These are phyloP conservation scores for Morus bassanus DNA, from an alignment of 2,797 vertebrate species.

Conservation along the genomic window DNA sequence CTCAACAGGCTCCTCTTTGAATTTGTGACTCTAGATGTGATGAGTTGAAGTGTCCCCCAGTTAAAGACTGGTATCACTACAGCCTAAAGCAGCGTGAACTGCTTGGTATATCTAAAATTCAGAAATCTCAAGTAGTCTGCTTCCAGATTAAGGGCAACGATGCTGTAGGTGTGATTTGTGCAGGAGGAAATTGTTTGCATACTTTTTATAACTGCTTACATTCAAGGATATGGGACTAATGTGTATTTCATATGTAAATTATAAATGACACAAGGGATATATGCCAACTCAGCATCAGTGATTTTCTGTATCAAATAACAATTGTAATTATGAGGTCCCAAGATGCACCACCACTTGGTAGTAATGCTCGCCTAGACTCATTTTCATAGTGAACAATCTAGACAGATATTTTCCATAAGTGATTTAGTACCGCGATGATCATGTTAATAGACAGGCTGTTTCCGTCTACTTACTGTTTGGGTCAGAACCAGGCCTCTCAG, in stretches of 20 bases:
- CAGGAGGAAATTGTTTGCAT: background rate
- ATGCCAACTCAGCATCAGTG: background rate
- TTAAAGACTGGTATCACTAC: background rate
- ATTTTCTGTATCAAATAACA: slow-evolving; percentile 1
- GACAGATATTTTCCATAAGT: background rate
- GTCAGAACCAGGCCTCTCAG: background rate
- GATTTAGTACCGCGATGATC: background rate
- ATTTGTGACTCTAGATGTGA: background rate
- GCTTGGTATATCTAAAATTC: background rate
- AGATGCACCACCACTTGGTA: background rate
- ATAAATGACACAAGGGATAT: background rate
- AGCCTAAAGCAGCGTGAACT: background rate
- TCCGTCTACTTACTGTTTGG: background rate
- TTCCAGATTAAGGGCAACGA: background rate
- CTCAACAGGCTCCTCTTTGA: background rate
- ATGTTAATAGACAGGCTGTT: background rate
- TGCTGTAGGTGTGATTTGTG: background rate
- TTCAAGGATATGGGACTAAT: background rate
- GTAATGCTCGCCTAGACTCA: background rate
- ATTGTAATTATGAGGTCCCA: background rate
- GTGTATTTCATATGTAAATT: background rate
- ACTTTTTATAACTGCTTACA: background rate
- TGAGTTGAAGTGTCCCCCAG: background rate
- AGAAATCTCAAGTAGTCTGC: background rate
- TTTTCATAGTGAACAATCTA: background rate